Evolutionary conservation across 2,797 vertebrate genomes (phyloP), one percentile per base, ranked within the genome.

Genomic region (Pseudochirops cupreus): DNA sequence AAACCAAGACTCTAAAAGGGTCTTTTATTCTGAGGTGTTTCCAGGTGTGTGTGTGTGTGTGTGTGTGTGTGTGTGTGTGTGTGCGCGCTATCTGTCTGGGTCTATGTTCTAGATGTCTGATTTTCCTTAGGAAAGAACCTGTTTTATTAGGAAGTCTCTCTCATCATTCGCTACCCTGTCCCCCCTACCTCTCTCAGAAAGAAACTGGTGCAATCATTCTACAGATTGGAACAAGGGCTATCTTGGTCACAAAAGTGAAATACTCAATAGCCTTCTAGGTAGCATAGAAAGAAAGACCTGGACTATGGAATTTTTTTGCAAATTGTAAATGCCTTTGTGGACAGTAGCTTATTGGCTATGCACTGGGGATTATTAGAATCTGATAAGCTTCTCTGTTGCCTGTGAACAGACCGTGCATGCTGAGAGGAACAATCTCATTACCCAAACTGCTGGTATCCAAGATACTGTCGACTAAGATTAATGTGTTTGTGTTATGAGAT

Each of bases 381-480:
- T 96, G 92, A 92, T 97, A 31, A 97, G 93, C 59, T 97, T 96
- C 96, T 97, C 95, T 96, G 57, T 93, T 96, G 96, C 97, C 95
- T 96, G 96, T 92, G 54, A 98, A 96, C 97, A 98, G 96, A 82
- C 92, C 89, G 13, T 92, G 93, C 91, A 97, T 0, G 5, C 82
- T 97, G 94, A 96, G 93, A 96, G 91, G 97, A 97, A 96, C 94
- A 98, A 98, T 98, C 90, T 98, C 98, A 98, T 98, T 98, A 98
- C 97, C 97, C 95, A 97, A 97, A 96, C 97, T 95, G 96, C 95
- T 91, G 31, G 98, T 98, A 98, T 98, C 97, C 94, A 98, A 98
- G 98, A 98, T 97, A 98, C 95, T 95, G 95, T 97, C 95, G 98
- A 95, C 91, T 92, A 98, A 98, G 98, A 98, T 98, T 96, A 98